A percentile compares a stretch with the other conserved stretches of the same genome.
These are phyloP conservation scores for Labeo calbasu DNA, from an alignment of 2,797 vertebrate species.

Conservation along the genomic window DNA sequence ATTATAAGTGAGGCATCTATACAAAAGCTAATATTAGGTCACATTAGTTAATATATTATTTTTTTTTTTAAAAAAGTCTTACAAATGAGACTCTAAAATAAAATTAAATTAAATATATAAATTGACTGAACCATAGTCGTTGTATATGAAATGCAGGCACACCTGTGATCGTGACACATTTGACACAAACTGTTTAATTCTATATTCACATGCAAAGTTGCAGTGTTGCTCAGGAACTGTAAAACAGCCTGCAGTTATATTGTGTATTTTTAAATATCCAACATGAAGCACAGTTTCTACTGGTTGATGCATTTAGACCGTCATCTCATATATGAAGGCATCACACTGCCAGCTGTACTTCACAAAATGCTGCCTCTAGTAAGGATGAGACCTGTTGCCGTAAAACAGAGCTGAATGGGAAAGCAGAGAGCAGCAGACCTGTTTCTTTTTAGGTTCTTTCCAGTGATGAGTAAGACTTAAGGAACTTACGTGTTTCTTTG, in stretches of 20 bases:
- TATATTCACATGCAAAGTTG: not conserved
- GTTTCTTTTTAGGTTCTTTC: slow-evolving; percentile 33
- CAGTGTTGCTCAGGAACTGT: not conserved
- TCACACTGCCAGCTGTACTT: not conserved
- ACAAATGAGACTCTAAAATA: not conserved
- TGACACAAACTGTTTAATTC: not conserved
- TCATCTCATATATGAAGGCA: not conserved
- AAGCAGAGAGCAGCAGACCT: not conserved
- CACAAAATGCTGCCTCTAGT: slow-evolving; percentile 70
- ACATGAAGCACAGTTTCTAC: not conserved
- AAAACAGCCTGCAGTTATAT: not conserved
- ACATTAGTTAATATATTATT: too few relatives aligned
- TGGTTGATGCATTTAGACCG: not conserved
- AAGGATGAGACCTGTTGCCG: slow-evolving; percentile 69
- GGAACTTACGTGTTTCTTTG: slow-evolving; percentile 40
- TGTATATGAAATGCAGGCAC: not conserved
- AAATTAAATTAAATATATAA: not conserved
- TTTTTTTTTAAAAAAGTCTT: not conserved
- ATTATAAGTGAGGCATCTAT: too few relatives aligned
- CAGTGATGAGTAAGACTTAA: slow-evolving; percentile 40
- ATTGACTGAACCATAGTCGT: not conserved
- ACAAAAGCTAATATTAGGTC: too few relatives aligned
- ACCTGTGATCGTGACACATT: not conserved
- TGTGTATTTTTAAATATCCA: not conserved
- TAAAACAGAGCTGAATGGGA: not conserved